These are phyloP conservation scores for Palythoa grandiflora DNA, from an alignment of 92 coral and sea anemone genomes.

Conservation along the genomic window DNA sequence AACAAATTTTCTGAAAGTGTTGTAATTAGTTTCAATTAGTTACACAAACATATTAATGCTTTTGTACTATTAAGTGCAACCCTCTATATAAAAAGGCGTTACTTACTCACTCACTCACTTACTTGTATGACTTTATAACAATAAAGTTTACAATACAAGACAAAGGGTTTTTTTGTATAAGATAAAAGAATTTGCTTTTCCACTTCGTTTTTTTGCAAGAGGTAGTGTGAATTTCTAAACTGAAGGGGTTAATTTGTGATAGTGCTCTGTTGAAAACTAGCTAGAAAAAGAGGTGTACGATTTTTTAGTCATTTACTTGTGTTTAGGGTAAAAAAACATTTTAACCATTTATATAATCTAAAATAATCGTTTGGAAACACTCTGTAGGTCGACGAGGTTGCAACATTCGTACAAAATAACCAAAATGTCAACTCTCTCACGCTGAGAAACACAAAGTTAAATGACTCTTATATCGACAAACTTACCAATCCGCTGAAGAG, in stretches of 20 bases:
- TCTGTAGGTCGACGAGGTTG: slow-evolving; percentile 84
- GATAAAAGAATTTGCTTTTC: too few relatives aligned
- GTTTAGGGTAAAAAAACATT: not conserved
- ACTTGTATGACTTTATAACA: too few relatives aligned
- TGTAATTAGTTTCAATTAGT: too few relatives aligned
- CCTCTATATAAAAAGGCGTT: too few relatives aligned
- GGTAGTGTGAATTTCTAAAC: too few relatives aligned
- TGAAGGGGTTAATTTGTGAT: not conserved
- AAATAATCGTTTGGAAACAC: not conserved
- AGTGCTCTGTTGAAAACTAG: not conserved
- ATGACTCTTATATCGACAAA: slow-evolving; percentile 73
- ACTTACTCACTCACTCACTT: too few relatives aligned
- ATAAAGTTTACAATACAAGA: too few relatives aligned
- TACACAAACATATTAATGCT: too few relatives aligned
- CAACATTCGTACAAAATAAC: slow-evolving; percentile 66
- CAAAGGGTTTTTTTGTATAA: too few relatives aligned
- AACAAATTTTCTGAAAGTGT: too few relatives aligned
- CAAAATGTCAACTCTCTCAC: slow-evolving; percentile 82
- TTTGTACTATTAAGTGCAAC: too few relatives aligned
- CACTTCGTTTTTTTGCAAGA: too few relatives aligned
- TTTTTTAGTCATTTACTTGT: not conserved
- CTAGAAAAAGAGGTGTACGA: not conserved
- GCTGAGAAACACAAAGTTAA: slow-evolving; percentile 80
- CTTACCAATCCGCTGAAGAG: slow-evolving; percentile 68
- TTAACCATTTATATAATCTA: not conserved